Conservation (phyloP, 2,888 invertebrate genomes). For the Hyppa rectilinea region DNA sequence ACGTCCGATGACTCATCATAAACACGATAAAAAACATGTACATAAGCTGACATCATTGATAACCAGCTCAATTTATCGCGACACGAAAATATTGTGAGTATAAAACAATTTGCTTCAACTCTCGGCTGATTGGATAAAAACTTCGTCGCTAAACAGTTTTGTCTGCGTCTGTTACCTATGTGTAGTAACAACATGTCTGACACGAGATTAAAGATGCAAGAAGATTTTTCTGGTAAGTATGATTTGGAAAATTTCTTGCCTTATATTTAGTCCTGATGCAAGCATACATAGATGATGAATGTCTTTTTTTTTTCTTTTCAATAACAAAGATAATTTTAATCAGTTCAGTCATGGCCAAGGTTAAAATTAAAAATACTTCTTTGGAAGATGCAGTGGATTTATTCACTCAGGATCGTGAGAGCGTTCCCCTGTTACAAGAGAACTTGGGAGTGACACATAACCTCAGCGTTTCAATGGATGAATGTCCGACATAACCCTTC, state of each 20-base stretch:
- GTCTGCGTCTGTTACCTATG: slow-evolving; percentile 56
- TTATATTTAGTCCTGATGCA: neutral
- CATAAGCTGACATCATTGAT: slow-evolving; percentile 68
- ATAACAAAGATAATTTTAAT: slow-evolving; percentile 12
- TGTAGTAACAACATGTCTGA: slow-evolving; percentile 48
- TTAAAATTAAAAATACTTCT: slow-evolving; percentile 16
- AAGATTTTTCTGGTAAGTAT: neutral
- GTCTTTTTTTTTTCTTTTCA: slow-evolving; percentile 3
- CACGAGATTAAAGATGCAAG: slow-evolving; percentile 26
- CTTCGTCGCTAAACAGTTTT: slow-evolving; percentile 63
- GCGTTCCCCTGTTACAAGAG: neutral
- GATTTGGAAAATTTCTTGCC: neutral
- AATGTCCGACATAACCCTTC: slow-evolving; percentile 16
- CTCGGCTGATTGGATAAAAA: slow-evolving; percentile 70
- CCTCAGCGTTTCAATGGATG: neutral
- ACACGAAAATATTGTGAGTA: slow-evolving; percentile 56
- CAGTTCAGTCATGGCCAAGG: slow-evolving; percentile 20
- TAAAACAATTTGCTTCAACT: slow-evolving; percentile 62
- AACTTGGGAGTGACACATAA: too few species aligned
- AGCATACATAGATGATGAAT: neutral
- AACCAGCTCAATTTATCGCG: slow-evolving; percentile 59
- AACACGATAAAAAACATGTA: slow-evolving; percentile 58
- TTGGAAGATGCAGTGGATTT: neutral
- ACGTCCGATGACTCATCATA: slow-evolving; percentile 47
- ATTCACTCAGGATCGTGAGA: neutral